phyloP scores from a whole-genome alignment of 2,113 vertebrate species.

The Cettia cetti region DNA sequence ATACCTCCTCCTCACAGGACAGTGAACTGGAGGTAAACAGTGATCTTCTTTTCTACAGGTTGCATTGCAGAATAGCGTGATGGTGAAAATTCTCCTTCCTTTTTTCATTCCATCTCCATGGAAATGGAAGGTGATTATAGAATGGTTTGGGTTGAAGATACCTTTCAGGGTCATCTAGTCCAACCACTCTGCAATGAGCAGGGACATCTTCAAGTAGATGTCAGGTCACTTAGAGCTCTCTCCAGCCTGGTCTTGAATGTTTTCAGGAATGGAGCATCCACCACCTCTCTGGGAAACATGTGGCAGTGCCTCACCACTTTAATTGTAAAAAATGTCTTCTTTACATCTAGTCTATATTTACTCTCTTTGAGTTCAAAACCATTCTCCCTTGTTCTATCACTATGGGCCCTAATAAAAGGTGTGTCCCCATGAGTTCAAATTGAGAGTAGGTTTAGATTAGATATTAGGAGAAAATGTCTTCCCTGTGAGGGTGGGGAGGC shows the following conservation, averaged over 20 bases:
- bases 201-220: background rate
- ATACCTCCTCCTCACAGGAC: conserved; percentile 81
- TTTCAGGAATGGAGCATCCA: background rate
- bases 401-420: background rate
- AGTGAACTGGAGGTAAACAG: conserved; percentile 87
- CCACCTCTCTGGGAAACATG: background rate
- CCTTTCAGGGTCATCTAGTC: background rate
- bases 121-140: background rate
- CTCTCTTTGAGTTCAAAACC: background rate
- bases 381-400: background rate
- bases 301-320: background rate
- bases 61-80: background rate
- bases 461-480: background rate
- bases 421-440: background rate
- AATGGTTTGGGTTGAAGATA: background rate
- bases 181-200: background rate
- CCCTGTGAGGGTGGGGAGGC: background rate
- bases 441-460: background rate
- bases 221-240: background rate
- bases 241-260: background rate
- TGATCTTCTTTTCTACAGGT: background rate
- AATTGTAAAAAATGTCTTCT: background rate
- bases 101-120: background rate
- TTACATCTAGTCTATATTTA: background rate
- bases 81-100: background rate